These are phyloP conservation scores for Theretra japonica DNA, from an alignment of 2,888 invertebrate genomes.

Conservation along the genomic window DNA sequence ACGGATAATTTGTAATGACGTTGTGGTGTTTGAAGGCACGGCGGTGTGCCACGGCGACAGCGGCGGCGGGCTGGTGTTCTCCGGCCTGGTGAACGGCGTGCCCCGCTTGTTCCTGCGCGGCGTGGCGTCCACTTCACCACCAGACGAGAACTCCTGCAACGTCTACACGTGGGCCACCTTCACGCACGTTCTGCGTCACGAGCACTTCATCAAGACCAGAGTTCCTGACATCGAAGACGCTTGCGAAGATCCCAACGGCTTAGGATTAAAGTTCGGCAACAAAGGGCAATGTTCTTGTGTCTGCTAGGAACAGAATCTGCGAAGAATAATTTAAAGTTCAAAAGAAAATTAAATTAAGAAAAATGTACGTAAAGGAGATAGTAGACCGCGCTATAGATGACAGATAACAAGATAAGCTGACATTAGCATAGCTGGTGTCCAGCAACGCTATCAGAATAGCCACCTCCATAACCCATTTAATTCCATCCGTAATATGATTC, in stretches of 20 bases:
- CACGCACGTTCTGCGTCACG: conserved; percentile 46
- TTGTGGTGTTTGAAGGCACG: conserved; percentile 32
- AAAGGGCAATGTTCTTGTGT: background rate
- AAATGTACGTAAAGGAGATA: too few species aligned
- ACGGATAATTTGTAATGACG: background rate
- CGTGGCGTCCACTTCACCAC: conserved; percentile 52
- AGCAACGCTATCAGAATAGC: too few species aligned
- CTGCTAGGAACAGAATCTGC: background rate
- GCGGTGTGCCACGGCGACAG: conserved; percentile 56
- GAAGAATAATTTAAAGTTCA: too few species aligned
- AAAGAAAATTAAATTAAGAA: too few species aligned
- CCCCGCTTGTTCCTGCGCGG: conserved; percentile 56
- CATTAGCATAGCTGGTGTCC: too few species aligned
- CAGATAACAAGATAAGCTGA: too few species aligned
- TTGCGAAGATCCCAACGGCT: background rate
- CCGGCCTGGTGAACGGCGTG: background rate
- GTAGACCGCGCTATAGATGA: too few species aligned
- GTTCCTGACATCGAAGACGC: conserved; percentile 9
- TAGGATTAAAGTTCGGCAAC: background rate
- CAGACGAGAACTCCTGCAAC: conserved; percentile 44
- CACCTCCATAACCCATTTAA: too few species aligned
- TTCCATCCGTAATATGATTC: too few species aligned
- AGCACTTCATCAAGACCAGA: conserved; percentile 41
- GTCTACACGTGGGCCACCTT: conserved; percentile 46
- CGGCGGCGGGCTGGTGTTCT: conserved; percentile 53